Evolutionary conservation across 2,113 vertebrate genomes (phyloP).

Genomic region (Falcunculus frontatus): DNA sequence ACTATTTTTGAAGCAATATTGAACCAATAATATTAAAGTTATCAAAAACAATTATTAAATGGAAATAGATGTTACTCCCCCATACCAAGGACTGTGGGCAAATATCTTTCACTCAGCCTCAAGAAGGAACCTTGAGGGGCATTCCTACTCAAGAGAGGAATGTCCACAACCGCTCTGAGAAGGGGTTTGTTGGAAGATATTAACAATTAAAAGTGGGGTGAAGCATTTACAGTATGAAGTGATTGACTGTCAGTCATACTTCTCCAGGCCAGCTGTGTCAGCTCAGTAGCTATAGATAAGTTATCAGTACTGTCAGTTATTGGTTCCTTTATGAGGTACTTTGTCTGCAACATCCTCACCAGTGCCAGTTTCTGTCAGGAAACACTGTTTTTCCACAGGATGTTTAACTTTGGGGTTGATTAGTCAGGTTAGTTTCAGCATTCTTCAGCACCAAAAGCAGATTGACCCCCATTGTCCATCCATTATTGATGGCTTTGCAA

Average conservation of each 20-base stretch:
- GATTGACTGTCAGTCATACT: accelerated
- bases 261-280: background rate
- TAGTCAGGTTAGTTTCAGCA: background rate
- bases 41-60: background rate
- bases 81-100: background rate
- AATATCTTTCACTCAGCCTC: background rate
- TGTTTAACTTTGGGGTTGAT: background rate
- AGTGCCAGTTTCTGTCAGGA: background rate
- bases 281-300: background rate
- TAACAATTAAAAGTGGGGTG: background rate
- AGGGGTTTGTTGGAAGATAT: background rate
- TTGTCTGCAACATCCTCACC: background rate
- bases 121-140: background rate
- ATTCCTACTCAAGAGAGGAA: background rate
- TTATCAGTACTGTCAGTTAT: background rate
- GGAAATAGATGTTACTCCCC: background rate
- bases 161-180: background rate
- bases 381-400: background rate
- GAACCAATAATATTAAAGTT: background rate
- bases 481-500: background rate
- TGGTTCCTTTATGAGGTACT: background rate
- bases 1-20: background rate
- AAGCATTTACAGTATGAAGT: background rate
- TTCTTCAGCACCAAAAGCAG: background rate
- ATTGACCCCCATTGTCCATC: background rate